phyloP scores from a whole-genome alignment of 2,113 vertebrate genomes.

The Oreochromis aureus region DNA sequence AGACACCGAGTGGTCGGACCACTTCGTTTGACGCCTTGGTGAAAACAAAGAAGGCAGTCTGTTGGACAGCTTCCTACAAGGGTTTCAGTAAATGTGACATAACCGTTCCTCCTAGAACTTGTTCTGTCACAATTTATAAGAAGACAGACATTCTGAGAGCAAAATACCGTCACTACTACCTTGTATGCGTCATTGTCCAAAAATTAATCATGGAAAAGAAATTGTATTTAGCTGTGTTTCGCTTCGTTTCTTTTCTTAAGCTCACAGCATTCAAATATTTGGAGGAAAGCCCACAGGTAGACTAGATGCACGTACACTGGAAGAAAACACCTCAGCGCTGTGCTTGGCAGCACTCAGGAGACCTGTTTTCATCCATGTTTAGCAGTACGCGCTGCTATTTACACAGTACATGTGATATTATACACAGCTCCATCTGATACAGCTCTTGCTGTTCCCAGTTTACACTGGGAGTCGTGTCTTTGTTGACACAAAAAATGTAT shows the following conservation, averaged over 20 bases:
- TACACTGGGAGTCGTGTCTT: background rate
- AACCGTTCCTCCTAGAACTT: conserved; percentile 14
- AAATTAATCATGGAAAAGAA: conserved; percentile 28
- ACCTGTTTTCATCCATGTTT: conserved; percentile 30
- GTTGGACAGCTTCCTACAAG: conserved; percentile 30
- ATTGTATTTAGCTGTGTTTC: background rate
- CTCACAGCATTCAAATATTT: background rate
- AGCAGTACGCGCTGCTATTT: conserved; percentile 10
- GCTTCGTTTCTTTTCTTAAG: background rate
- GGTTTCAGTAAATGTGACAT: conserved; percentile 7
- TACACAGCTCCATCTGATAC: conserved; percentile 5
- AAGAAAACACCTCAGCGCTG: background rate
- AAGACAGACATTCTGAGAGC: background rate
- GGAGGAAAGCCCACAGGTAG: background rate
- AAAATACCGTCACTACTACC: background rate
- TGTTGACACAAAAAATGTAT: background rate
- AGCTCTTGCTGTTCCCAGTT: background rate
- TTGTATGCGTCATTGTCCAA: conserved; percentile 18
- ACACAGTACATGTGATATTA: conserved; percentile 34
- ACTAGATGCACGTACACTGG: background rate
- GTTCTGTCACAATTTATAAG: background rate
- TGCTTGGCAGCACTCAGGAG: conserved; percentile 16
- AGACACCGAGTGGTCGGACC: conserved; percentile 15
- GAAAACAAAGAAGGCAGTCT: conserved; percentile 41
- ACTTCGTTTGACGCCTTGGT: conserved; percentile 25